phyloP scores from a whole-genome alignment of 1,140 invertebrate species.

The Pseudomyrmex sp. region DNA sequence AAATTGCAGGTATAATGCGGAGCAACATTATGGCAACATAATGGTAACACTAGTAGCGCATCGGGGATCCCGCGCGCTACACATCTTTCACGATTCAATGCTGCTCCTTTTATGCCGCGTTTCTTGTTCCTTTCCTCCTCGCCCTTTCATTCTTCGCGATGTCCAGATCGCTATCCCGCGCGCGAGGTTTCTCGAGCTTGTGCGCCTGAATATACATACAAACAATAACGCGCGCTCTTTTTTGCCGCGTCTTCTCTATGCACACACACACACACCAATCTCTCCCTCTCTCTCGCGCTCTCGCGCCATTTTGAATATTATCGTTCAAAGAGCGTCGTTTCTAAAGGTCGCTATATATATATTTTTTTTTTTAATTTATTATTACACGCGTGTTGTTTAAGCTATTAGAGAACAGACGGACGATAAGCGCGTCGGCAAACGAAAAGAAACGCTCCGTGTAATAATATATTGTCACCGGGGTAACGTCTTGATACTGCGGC shows the following conservation, averaged over 20 bases:
- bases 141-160: conserved; percentile 52
- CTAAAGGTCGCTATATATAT: too few species aligned
- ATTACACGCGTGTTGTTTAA: conserved; percentile 54
- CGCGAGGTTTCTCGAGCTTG: conserved; percentile 44
- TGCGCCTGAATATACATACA: conserved; percentile 20
- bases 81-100: conserved; percentile 70
- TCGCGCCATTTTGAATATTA: too few species aligned
- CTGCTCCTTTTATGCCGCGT: conserved; percentile 80
- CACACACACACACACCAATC: not conserved
- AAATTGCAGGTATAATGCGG: conserved; percentile 84
- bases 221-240: conserved; percentile 7
- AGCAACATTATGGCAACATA: conserved; percentile 77
- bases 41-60: conserved; percentile 80
- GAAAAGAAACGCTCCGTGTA: conserved; percentile 70
- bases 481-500: conserved; percentile 72
- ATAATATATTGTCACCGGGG: conserved; percentile 76
- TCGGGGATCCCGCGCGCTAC: conserved; percentile 23
- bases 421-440: not conserved
- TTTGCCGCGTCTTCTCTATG: too few species aligned
- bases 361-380: not conserved
- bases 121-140: conserved; percentile 49
- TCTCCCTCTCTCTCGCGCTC: too few species aligned
- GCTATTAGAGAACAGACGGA: not conserved
- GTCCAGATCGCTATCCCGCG: conserved; percentile 74
- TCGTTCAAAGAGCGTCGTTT: too few species aligned